A percentile compares a stretch with the other conserved stretches of the same genome.
Evolutionary conservation across 2,888 invertebrate species (phyloP).

Genomic region (Epirrhoe tristata): DNA sequence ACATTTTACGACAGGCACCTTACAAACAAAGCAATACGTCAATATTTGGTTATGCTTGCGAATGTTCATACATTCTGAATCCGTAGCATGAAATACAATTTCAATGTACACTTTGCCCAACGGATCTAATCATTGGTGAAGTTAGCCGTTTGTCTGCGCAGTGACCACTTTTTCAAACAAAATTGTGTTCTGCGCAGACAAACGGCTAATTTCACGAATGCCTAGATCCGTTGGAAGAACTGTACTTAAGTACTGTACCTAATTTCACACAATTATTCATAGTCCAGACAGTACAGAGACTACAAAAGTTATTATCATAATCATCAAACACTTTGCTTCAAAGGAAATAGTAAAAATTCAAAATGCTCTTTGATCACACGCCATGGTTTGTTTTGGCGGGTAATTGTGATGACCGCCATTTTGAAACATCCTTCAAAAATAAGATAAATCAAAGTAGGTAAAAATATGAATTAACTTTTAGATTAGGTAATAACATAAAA

Average conservation of each 20-base stretch:
- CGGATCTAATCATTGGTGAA: too few relatives aligned
- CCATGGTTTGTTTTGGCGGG: conserved; percentile 65
- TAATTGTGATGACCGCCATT: conserved; percentile 51
- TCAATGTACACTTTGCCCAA: too few relatives aligned
- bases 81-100: conserved; percentile 7
- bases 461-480: too few relatives aligned
- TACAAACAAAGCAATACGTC: conserved; percentile 7
- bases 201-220: too few relatives aligned
- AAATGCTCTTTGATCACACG: conserved; percentile 60
- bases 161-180: too few relatives aligned
- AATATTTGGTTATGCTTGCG: conserved; percentile 5
- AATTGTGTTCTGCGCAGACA: too few relatives aligned
- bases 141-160: too few relatives aligned
- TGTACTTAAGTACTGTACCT: too few relatives aligned
- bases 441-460: not conserved
- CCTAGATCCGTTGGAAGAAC: too few relatives aligned
- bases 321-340: conserved; percentile 51
- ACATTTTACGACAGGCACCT: conserved; percentile 8
- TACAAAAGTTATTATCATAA: conserved; percentile 25
- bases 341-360: conserved; percentile 54
- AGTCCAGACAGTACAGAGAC: conserved; percentile 23
- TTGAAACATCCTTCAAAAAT: conserved; percentile 30
- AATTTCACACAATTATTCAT: conserved; percentile 7
- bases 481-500: too few relatives aligned
- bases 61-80: conserved; percentile 9